Evolutionary conservation across 1,140 invertebrate genomes (phyloP).

Genomic region (Metaphire vulgaris): DNA sequence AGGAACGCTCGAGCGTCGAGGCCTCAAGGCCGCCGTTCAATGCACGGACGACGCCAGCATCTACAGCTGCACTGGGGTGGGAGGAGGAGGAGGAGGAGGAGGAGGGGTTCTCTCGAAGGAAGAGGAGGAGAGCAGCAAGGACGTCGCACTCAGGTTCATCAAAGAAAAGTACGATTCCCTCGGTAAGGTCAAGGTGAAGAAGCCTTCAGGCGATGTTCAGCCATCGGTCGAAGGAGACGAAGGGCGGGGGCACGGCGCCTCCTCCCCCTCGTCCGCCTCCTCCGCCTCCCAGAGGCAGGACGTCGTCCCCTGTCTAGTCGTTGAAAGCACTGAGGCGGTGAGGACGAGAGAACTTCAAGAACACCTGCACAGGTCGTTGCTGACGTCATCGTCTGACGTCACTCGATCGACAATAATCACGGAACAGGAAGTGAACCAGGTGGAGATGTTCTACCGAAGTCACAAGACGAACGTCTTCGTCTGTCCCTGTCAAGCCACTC

Average conservation of each 20-base stretch:
- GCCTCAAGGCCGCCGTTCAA: background rate
- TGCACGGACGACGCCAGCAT: background rate
- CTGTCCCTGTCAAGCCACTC: conserved; percentile 69
- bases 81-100: background rate
- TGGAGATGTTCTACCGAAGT: conserved; percentile 72
- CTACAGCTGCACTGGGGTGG: background rate
- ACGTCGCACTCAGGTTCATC: conserved; percentile 3
- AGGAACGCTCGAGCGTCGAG: background rate
- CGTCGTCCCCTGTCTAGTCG: background rate
- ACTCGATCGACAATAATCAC: conserved; percentile 50
- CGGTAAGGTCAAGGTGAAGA: conserved; percentile 13
- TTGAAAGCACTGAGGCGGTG: background rate
- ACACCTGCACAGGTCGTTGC: background rate
- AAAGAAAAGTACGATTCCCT: conserved; percentile 21
- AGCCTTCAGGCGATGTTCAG: background rate
- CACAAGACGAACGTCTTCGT: conserved; percentile 73
- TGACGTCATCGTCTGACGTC: background rate
- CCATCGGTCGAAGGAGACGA: background rate
- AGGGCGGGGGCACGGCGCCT: too few relatives aligned
- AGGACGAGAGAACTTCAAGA: background rate
- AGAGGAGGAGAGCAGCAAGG: background rate
- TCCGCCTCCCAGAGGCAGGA: background rate
- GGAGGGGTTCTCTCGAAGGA: too few relatives aligned
- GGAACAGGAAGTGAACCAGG: conserved; percentile 65
- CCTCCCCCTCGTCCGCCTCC: background rate